Conservation (phyloP, 2,888 invertebrate species). For the Adineta ricciae region DNA sequence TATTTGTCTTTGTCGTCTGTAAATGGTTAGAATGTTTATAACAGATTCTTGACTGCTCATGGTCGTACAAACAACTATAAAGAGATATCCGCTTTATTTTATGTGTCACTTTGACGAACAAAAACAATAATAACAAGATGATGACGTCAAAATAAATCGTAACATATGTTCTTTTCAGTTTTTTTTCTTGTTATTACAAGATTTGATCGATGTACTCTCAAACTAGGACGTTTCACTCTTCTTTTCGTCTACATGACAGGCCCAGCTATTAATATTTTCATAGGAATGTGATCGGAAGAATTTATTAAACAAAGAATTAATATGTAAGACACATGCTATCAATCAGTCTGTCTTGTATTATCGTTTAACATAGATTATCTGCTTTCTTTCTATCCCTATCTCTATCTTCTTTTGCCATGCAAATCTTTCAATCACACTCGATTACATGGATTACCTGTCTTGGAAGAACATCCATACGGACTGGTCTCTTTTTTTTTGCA, state of each 20-base stretch:
- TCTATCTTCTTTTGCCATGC: no score
- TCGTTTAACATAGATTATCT: not conserved
- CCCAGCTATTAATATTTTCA: no score
- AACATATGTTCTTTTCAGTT: not conserved
- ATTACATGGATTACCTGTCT: not conserved
- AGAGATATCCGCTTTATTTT: not conserved
- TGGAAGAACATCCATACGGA: no score
- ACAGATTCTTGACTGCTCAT: not conserved
- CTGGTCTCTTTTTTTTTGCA: no score
- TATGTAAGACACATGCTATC: no score
- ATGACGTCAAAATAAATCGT: not conserved
- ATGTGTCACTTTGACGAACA: not conserved
- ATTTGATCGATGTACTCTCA: not conserved
- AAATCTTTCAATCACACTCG: not conserved
- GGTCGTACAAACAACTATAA: not conserved
- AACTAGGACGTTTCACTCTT: not conserved
- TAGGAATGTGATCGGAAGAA: no score
- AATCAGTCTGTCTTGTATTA: no score
- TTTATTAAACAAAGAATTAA: no score
- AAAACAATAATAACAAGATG: not conserved
- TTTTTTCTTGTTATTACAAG: not conserved
- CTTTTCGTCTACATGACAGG: no score
- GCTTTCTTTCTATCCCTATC: not conserved
- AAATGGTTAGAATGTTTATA: not conserved
- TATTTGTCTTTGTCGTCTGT: conserved; percentile 9